Evolutionary conservation across 2,797 vertebrate genomes (phyloP).

Genomic region (Sebastolobus altivelis): DNA sequence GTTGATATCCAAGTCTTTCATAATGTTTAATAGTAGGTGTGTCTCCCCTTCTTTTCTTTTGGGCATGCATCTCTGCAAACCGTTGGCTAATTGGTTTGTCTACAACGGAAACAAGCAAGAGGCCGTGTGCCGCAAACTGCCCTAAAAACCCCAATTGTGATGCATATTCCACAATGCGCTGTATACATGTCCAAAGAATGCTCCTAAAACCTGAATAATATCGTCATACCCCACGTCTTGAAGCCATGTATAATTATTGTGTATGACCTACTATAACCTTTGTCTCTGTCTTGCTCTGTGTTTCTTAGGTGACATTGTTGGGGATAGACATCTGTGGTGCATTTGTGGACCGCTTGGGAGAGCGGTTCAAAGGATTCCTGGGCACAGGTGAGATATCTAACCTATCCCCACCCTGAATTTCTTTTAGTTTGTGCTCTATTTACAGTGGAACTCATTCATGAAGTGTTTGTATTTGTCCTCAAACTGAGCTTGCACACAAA

Average conservation of each 20-base stretch:
- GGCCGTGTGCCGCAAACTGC: no score
- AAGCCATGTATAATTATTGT: not conserved
- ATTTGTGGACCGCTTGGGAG: slow-evolving; percentile 91
- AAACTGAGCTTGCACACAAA: not conserved
- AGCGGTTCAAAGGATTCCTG: slow-evolving; percentile 92
- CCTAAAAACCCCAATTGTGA: no score
- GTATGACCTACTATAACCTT: slow-evolving; percentile 24
- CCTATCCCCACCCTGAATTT: not conserved
- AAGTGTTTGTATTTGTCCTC: not conserved
- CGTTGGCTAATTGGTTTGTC: no score
- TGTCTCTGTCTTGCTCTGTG: slow-evolving; percentile 33
- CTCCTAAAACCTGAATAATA: no score
- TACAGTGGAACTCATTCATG: not conserved
- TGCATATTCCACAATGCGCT: no score
- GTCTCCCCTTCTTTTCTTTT: no score
- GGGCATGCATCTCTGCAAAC: no score
- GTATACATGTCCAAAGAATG: no score
- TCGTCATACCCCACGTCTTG: no score
- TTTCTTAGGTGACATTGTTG: slow-evolving; percentile 90
- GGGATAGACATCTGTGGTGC: slow-evolving; percentile 94
- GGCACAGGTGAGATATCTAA: slow-evolving; percentile 89
- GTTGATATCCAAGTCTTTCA: no score
- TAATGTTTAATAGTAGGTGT: no score
- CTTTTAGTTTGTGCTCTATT: not conserved
- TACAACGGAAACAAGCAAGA: no score